Evolutionary conservation across 1,140 invertebrate genomes (phyloP).

Genomic region (Scaptomyza montana): DNA sequence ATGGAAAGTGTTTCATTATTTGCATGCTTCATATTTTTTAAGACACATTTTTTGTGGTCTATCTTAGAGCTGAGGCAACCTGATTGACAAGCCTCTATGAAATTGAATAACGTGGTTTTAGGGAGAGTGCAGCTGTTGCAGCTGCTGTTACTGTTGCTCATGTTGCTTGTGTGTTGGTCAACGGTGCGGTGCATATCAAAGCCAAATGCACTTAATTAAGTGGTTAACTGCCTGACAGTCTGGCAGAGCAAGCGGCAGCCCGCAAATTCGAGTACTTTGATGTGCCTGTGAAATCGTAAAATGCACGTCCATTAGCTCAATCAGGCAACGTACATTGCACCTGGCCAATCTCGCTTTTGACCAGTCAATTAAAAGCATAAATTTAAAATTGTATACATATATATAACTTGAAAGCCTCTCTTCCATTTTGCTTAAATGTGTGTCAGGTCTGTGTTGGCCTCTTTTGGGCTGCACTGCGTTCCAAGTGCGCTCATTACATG

Average conservation of each 20-base stretch:
- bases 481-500: slow-evolving; percentile 61
- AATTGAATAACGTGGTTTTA: slow-evolving; percentile 28
- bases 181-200: slow-evolving; percentile 43
- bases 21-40: neutral
- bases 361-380: slow-evolving; percentile 63
- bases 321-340: slow-evolving; percentile 38
- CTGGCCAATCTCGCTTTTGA: slow-evolving; percentile 22
- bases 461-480: slow-evolving; percentile 28
- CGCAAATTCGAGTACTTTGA: neutral
- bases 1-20: neutral
- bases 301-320: slow-evolving; percentile 65
- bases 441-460: slow-evolving; percentile 47
- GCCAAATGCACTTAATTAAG: slow-evolving; percentile 71
- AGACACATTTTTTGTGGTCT: neutral
- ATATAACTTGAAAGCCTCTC: neutral
- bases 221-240: slow-evolving; percentile 32
- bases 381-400: neutral
- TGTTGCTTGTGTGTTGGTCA: neutral
- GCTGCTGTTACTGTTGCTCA: slow-evolving; percentile 6
- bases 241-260: slow-evolving; percentile 11
- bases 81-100: slow-evolving; percentile 8
- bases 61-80: neutral
- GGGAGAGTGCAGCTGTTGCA: neutral
- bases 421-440: slow-evolving; percentile 47
- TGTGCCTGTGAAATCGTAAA: slow-evolving; percentile 27